Evolutionary conservation across 2,113 vertebrate species (phyloP), one percentile per base, ranked within the genome.

Genomic region (Labrus mixtus): DNA sequence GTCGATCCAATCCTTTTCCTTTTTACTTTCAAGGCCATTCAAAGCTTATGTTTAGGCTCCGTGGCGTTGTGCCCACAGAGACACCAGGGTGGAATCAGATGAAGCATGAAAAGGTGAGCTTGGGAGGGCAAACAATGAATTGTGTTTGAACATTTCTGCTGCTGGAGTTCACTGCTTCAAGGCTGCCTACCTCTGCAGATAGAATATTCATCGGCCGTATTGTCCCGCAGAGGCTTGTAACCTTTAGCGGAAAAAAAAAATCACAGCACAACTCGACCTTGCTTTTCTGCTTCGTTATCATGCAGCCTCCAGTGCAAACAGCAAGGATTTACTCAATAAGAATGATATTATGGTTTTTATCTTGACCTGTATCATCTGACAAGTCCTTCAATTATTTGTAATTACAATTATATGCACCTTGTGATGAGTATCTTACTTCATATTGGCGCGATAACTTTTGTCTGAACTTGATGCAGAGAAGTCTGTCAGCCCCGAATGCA

Each of bases 101-200:
- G 78, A 76, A 87, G 73, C 76, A 86, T 70, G 74, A 88, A 92
- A 79, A 87, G 78, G 73, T 87, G 85, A 81, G 88, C 84, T 68
- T 23, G 7, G 54, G 80, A 90, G 82, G 78, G 87, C 82, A 87
- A 90, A 89, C 84, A 88, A 37, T 68, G 76, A 86, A 77, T 79
- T 73, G 84, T 87, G 82, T 87, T 89, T 88, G 87, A 91, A 88
- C 83, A 87, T 88, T 66, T 79, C 76, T 78, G 79, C 68, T 76
- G 78, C 65, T 74, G 69, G 71, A 86, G 83, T 83, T 79, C 73
- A 68, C 48, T 74, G 86, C 82, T 86, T 87, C 86, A 87, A 90
- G 86, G 87, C 87, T 67, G 76, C 80, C 76, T 78, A 55, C 73
- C 82, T 87, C 60, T 76, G 76, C 84, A 78, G 83, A 89, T 78